Percentiles rank a stretch among this genome's conserved stretches.
Conservation (phyloP, 1,140 invertebrate genomes). For the Maconellicoccus hirsutus region DNA sequence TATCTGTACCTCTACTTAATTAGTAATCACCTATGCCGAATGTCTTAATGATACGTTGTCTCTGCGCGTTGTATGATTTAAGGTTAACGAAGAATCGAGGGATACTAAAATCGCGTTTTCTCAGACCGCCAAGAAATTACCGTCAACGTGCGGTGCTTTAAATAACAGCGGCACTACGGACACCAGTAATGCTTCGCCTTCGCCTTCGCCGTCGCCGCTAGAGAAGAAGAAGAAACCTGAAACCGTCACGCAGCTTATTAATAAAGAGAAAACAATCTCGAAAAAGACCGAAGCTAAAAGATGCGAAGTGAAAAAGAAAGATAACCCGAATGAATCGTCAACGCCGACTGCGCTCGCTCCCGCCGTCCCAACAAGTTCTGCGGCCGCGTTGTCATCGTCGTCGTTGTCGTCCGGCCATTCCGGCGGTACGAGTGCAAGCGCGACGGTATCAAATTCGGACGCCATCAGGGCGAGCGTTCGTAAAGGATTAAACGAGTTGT, state of each 20-base stretch:
- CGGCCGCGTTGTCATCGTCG: no score
- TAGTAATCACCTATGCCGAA: no score
- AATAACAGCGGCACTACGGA: no score
- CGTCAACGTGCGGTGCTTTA: no score
- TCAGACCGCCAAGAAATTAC: no score
- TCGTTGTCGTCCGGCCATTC: no score
- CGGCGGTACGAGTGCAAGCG: conserved; percentile 25
- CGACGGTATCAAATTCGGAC: conserved; percentile 42
- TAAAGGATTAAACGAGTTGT: conserved; percentile 60
- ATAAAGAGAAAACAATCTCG: conserved; percentile 25
- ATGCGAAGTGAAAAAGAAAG: conserved; percentile 27
- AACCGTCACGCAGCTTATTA: no score
- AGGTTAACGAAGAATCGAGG: neutral
- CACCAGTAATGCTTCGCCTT: neutral
- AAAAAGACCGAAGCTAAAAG: conserved; percentile 29
- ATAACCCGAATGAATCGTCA: no score
- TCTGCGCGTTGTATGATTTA: no score
- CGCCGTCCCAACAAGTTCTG: conserved; percentile 12
- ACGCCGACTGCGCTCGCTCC: conserved; percentile 28
- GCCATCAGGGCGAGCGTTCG: conserved; percentile 65
- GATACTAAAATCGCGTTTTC: no score
- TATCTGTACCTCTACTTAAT: no score
- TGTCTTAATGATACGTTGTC: no score
- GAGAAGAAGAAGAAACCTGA: conserved; percentile 20
- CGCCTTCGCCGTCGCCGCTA: neutral